Evolutionary conservation across 2,888 invertebrate genomes (phyloP).

Genomic region (Pyrochroa serraticornis): DNA sequence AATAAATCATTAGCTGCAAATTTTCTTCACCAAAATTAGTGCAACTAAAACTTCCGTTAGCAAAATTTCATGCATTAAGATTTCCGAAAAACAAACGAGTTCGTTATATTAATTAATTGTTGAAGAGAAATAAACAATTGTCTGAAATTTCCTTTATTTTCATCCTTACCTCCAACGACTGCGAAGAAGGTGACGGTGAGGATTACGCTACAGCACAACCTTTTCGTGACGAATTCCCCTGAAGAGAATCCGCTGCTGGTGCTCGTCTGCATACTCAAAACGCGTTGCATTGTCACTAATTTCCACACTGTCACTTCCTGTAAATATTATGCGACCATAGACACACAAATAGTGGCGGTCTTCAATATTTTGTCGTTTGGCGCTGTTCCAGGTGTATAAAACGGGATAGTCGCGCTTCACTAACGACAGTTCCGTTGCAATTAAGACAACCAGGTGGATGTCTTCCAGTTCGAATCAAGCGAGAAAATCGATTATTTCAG

Average conservation of each 20-base stretch:
- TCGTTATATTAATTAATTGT: not conserved
- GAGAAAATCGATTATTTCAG: too few relatives aligned
- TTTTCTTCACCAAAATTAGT: too few relatives aligned
- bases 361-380: constrained; percentile 13
- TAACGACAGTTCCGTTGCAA: not conserved
- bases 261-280: constrained; percentile 58
- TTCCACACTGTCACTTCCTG: not conserved
- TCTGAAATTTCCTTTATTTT: not conserved
- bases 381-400: constrained; percentile 10
- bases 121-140: constrained; percentile 7
- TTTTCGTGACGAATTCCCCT: constrained; percentile 46
- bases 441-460: not conserved
- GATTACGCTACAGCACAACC: constrained; percentile 55
- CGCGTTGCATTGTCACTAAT: constrained; percentile 55
- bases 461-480: not conserved
- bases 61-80: too few relatives aligned
- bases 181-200: constrained; percentile 59
- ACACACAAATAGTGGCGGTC: constrained; percentile 8
- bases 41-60: too few relatives aligned
- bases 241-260: constrained; percentile 49
- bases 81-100: too few relatives aligned
- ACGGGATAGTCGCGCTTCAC: not conserved
- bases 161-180: constrained; percentile 54
- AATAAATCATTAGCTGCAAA: too few relatives aligned
- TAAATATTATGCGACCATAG: constrained; percentile 7